phyloP scores from a whole-genome alignment of 2,888 invertebrate species.

The Euplexia lucipara region DNA sequence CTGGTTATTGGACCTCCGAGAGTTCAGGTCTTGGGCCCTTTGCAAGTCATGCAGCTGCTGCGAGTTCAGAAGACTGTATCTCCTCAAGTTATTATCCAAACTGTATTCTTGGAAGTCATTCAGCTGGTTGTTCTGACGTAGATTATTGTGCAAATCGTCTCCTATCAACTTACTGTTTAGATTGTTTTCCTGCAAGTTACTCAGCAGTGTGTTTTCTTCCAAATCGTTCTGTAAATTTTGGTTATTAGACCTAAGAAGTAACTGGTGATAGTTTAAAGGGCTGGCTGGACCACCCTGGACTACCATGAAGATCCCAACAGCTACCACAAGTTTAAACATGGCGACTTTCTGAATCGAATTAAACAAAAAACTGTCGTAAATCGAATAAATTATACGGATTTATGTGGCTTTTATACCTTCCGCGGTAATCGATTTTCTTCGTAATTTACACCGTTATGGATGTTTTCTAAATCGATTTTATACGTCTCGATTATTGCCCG shows the following conservation, averaged over 20 bases:
- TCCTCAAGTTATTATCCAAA: neutral
- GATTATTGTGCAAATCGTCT: neutral
- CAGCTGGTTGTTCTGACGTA: neutral
- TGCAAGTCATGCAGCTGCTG: neutral
- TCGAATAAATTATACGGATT: slow-evolving; percentile 23
- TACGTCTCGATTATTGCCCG: slow-evolving; percentile 7
- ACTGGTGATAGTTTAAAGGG: neutral
- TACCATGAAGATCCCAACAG: slow-evolving; percentile 9
- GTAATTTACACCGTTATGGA: neutral
- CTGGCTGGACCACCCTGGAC: slow-evolving; percentile 16
- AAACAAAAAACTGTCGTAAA: slow-evolving; percentile 23
- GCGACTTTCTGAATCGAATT: slow-evolving; percentile 26
- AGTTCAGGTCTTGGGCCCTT: neutral
- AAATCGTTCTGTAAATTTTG: neutral
- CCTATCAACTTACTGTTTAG: neutral
- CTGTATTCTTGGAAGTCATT: neutral
- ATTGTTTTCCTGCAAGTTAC: slow-evolving; percentile 15
- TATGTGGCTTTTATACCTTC: slow-evolving; percentile 19
- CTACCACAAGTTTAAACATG: slow-evolving; percentile 35
- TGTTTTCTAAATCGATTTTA: slow-evolving; percentile 31
- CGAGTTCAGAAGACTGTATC: neutral
- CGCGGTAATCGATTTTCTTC: slow-evolving; percentile 12
- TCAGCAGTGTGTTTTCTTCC: neutral
- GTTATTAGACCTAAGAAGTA: slow-evolving; percentile 10
- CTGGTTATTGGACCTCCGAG: neutral